phyloP scores from a whole-genome alignment of 2,113 vertebrate genomes.

The Lota lota region DNA sequence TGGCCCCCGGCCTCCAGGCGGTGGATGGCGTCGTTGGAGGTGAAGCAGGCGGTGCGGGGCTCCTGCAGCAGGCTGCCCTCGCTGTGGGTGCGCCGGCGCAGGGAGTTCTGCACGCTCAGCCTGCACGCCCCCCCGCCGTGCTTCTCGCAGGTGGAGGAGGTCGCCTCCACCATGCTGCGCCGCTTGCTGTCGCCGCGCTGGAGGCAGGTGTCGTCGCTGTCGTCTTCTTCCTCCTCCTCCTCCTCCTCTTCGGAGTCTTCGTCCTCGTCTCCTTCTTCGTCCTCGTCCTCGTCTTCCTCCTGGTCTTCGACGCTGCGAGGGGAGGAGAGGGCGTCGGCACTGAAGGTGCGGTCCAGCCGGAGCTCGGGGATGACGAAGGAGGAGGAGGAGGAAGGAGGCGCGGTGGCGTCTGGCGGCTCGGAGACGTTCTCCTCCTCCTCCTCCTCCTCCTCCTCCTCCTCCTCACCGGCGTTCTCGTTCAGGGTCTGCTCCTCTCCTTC shows the following conservation, averaged over 20 bases:
- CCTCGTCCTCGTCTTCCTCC: conserved; percentile 77
- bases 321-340: conserved; percentile 69
- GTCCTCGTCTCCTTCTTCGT: conserved; percentile 75
- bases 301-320: conserved; percentile 75
- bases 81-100: conserved; percentile 91
- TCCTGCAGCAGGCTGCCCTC: conserved; percentile 95
- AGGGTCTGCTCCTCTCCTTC: conserved; percentile 34
- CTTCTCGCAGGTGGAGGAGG: conserved; percentile 65
- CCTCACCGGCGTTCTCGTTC: conserved; percentile 42
- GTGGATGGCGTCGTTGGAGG: conserved; percentile 92
- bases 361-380: conserved; percentile 87
- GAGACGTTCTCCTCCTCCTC: conserved; percentile 66
- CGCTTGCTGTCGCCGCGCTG: conserved; percentile 80
- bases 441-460: conserved; percentile 26
- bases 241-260: conserved; percentile 69
- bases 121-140: conserved; percentile 71
- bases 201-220: conserved; percentile 81
- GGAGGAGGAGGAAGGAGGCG: conserved; percentile 71
- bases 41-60: conserved; percentile 81
- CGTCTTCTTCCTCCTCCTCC: conserved; percentile 77
- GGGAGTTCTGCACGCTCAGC: conserved; percentile 85
- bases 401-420: conserved; percentile 66
- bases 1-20: conserved; percentile 72
- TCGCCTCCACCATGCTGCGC: conserved; percentile 88
- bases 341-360: conserved; percentile 85